phyloP scores from a whole-genome alignment of 2,797 vertebrate genomes.

The Myiotriccus ornatus region DNA sequence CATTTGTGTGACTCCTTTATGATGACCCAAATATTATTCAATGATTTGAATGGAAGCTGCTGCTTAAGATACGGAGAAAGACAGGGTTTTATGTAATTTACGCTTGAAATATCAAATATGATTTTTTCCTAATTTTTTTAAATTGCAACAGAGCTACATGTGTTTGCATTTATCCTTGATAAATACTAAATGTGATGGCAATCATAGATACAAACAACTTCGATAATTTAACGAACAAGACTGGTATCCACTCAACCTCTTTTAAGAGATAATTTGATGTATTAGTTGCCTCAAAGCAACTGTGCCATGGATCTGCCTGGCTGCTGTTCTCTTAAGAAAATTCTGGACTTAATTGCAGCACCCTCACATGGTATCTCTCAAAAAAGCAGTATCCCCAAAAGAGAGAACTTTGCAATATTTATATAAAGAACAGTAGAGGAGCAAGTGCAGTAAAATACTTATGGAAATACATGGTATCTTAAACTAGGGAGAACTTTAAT shows the following conservation, averaged over 20 bases:
- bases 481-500: neutral
- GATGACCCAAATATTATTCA: neutral
- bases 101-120: neutral
- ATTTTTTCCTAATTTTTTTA: neutral
- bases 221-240: neutral
- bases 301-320: neutral
- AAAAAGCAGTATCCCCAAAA: neutral
- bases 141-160: neutral
- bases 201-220: neutral
- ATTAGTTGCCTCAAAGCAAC: neutral
- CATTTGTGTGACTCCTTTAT: neutral
- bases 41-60: neutral
- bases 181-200: neutral
- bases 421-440: neutral
- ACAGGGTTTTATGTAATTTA: neutral
- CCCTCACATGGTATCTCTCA: neutral
- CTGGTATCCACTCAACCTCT: neutral
- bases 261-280: neutral
- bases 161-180: neutral
- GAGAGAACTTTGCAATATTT: neutral
- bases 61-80: neutral
- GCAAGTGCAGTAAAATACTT: neutral
- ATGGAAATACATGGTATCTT: neutral
- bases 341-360: neutral
- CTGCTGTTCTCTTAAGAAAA: neutral